A percentile compares a stretch with the other conserved stretches of the same genome.
phyloP scores from a whole-genome alignment of 30 jellyfish, hydroid and myxozoan species.

The Morbakka virulenta region DNA sequence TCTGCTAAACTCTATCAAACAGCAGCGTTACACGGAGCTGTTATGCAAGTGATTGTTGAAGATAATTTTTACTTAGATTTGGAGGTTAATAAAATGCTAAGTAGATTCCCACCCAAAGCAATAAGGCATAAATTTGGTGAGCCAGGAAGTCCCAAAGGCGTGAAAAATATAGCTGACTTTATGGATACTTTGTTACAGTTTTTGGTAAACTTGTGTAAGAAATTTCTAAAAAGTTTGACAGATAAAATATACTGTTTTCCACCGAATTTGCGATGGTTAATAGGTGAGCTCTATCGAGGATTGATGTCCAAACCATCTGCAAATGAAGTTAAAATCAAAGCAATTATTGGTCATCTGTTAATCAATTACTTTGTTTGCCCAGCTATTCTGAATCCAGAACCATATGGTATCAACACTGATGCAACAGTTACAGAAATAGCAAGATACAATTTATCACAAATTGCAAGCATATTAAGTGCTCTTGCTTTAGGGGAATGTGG shows the following conservation, averaged over 20 bases:
- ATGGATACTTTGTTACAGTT: slow-evolving; percentile 43
- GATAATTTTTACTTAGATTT: slow-evolving; percentile 70
- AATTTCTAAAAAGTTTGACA: slow-evolving; percentile 65
- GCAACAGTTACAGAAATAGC: slow-evolving; percentile 92
- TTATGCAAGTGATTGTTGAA: slow-evolving; percentile 91
- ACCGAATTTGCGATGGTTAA: slow-evolving; percentile 72
- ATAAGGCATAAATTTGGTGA: slow-evolving; percentile 84
- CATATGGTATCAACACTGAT: slow-evolving; percentile 92
- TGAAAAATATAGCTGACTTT: slow-evolving; percentile 52
- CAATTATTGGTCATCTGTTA: slow-evolving; percentile 79
- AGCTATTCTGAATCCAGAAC: slow-evolving; percentile 94
- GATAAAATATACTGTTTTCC: slow-evolving; percentile 93
- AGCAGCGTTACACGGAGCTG: slow-evolving; percentile 95
- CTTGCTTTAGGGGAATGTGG: slow-evolving; percentile 91
- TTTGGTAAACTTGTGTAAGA: slow-evolving; percentile 54
- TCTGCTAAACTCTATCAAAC: slow-evolving; percentile 87
- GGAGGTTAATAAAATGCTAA: slow-evolving; percentile 61
- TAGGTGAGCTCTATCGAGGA: slow-evolving; percentile 42
- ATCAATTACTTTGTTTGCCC: slow-evolving; percentile 86
- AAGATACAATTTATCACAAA: slow-evolving; percentile 75
- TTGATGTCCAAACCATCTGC: slow-evolving; percentile 29
- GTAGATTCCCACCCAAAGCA: slow-evolving; percentile 72
- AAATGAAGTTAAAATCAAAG: slow-evolving; percentile 66
- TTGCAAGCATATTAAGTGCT: slow-evolving; percentile 87
- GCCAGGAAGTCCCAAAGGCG: slow-evolving; percentile 80